Evolutionary conservation across 2,888 invertebrate species (phyloP).

Genomic region (Lapara coniferarum): DNA sequence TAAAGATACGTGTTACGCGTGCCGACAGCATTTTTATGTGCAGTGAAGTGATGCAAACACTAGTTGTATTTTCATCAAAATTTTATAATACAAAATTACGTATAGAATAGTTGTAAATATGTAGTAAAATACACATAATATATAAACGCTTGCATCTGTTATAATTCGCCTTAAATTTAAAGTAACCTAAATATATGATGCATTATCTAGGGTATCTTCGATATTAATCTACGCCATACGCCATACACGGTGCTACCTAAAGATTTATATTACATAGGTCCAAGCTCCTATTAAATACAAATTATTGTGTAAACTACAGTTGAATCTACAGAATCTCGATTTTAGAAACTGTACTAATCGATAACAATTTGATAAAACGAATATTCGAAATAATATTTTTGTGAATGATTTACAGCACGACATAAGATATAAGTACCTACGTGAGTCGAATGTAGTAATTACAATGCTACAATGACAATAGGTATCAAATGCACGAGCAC

Average conservation of each 20-base stretch:
- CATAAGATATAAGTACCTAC: constrained; percentile 19
- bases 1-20: constrained; percentile 21
- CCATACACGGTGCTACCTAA: constrained; percentile 8
- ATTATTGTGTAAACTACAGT: not conserved
- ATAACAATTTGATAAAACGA: not conserved
- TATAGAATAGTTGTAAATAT: not conserved
- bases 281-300: constrained; percentile 20
- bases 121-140: not conserved
- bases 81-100: not conserved
- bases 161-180: not conserved
- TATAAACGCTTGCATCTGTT: too few species aligned
- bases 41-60: constrained; percentile 22
- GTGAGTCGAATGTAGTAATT: constrained; percentile 14
- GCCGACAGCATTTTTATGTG: constrained; percentile 23
- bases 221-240: constrained; percentile 13
- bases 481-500: constrained; percentile 8
- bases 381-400: constrained; percentile 13
- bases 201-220: not conserved
- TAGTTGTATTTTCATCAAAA: not conserved
- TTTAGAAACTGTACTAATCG: not conserved
- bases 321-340: not conserved
- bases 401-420: constrained; percentile 9
- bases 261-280: not conserved
- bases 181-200: not conserved
- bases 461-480: constrained; percentile 8